These are phyloP conservation scores for Esperia sulphurella DNA, from an alignment of 2,888 invertebrate species.

Conservation along the genomic window DNA sequence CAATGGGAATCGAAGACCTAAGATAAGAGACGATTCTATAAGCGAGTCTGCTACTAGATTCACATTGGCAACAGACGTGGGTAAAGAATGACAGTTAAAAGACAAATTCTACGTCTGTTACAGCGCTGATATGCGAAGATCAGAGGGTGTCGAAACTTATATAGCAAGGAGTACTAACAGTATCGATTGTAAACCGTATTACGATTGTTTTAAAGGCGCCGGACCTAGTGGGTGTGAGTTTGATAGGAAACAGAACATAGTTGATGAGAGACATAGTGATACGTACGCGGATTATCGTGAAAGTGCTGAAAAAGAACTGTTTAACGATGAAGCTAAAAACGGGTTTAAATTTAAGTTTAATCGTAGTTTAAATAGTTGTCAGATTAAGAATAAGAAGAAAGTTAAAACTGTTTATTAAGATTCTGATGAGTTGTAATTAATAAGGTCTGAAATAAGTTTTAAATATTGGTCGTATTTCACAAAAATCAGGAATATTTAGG, in stretches of 20 bases:
- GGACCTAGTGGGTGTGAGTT: constrained; percentile 21
- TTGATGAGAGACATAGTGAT: constrained; percentile 59
- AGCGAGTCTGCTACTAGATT: constrained; percentile 65
- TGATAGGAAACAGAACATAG: constrained; percentile 21
- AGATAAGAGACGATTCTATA: constrained; percentile 60
- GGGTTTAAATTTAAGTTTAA: constrained; percentile 65
- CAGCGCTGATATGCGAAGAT: constrained; percentile 31
- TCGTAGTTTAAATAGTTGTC: constrained; percentile 66
- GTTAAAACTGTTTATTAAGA: constrained; percentile 37
- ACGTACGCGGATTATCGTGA: constrained; percentile 58
- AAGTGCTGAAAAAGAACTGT: constrained; percentile 39
- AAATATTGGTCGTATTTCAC: background rate
- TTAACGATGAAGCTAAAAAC: constrained; percentile 45
- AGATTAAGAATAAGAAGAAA: constrained; percentile 58
- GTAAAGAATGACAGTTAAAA: constrained; percentile 66
- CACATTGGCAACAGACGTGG: constrained; percentile 57
- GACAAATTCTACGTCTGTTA: constrained; percentile 35
- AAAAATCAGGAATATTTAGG: background rate
- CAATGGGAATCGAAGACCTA: constrained; percentile 60
- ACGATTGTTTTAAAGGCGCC: constrained; percentile 62
- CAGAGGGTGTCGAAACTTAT: constrained; percentile 46
- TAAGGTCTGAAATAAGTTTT: background rate
- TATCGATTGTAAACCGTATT: constrained; percentile 68
- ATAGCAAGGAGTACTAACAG: constrained; percentile 64
- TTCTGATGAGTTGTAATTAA: background rate